Conservation (phyloP, 2,888 invertebrate species). For the Athrips mouffetella region DNA sequence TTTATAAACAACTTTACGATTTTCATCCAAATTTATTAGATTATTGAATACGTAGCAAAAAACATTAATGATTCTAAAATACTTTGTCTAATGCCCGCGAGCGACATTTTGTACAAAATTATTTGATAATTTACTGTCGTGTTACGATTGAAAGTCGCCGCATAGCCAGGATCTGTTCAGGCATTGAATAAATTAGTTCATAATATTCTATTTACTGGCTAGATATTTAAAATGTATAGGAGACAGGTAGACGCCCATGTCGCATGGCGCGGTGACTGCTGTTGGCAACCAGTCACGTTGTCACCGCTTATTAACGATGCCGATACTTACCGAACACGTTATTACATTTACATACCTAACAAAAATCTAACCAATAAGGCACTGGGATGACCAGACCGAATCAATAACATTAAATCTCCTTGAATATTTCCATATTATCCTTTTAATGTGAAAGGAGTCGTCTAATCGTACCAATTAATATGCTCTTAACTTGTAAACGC, state of each 20-base stretch:
- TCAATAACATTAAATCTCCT: slow-evolving; percentile 11
- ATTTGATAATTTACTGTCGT: background rate
- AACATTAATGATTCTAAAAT: background rate
- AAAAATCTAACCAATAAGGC: background rate
- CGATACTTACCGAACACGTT: slow-evolving; percentile 15
- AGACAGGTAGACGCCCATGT: slow-evolving; percentile 23
- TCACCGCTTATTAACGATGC: slow-evolving; percentile 14
- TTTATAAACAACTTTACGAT: background rate
- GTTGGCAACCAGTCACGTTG: slow-evolving; percentile 22
- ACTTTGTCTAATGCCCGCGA: background rate
- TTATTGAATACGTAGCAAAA: background rate
- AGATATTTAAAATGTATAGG: slow-evolving; percentile 19
- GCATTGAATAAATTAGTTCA: background rate
- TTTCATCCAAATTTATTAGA: background rate
- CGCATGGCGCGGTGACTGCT: background rate
- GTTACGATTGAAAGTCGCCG: background rate
- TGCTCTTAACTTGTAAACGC: slow-evolving; percentile 1
- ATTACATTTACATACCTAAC: slow-evolving; percentile 12
- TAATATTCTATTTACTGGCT: slow-evolving; percentile 14
- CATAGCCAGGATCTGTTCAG: background rate
- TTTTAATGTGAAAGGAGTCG: slow-evolving; percentile 14
- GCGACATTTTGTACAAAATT: background rate
- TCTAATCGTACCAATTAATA: slow-evolving; percentile 13
- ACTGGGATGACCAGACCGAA: slow-evolving; percentile 4
- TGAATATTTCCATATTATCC: slow-evolving; percentile 14